Evolutionary conservation across 2,113 vertebrate species (phyloP), one percentile per base, ranked within the genome.

Genomic region (Oreochromis tanganicae): DNA sequence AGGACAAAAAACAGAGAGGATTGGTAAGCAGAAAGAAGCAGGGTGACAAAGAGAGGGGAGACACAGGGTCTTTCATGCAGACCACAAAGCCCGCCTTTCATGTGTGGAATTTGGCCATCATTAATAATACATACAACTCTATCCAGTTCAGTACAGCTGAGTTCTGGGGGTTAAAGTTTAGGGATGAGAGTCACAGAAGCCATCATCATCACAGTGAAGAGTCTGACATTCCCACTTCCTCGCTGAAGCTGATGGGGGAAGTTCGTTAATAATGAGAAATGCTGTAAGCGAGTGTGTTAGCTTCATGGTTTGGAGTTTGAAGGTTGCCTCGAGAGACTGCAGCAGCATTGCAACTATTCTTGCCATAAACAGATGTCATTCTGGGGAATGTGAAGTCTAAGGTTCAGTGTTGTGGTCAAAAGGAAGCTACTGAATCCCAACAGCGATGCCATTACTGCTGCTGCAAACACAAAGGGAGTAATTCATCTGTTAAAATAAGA

Each of bases 81-180:
- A 36, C 91, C 88, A 96, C 96, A 96, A 97, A 93, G 91, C 81
- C 36, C 21, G 87, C 86, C 92, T 96, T 96, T 96, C 95, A 96
- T 91, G 85, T 78, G 91, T 90, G 94, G 94, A 95, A 96, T 96
- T 95, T 95, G 89, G 66, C 91, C 88, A 55, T 92, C 95, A 96
- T 96, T 95, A 96, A 96, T 95, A 95, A 96, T 94, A 92, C 94
- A 95, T 95, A 92, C 88, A 86, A 82, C 75, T 61, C 85, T 54
- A 63, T 73, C 61, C 91, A 85, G 87, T 63, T 82, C 86, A 85
- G 87, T 71, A 71, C 91, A 88, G 86, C 63, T 46, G 75, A 82
- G 82, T 78, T 86, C 91, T 56, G 73, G 92, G 68, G 91, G 95
- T 95, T 78, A 94, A 90, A 90, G 94, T 92, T 93, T 32, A 85